phyloP scores from a whole-genome alignment of 2,113 vertebrate genomes.

The Crotalus tigris region DNA sequence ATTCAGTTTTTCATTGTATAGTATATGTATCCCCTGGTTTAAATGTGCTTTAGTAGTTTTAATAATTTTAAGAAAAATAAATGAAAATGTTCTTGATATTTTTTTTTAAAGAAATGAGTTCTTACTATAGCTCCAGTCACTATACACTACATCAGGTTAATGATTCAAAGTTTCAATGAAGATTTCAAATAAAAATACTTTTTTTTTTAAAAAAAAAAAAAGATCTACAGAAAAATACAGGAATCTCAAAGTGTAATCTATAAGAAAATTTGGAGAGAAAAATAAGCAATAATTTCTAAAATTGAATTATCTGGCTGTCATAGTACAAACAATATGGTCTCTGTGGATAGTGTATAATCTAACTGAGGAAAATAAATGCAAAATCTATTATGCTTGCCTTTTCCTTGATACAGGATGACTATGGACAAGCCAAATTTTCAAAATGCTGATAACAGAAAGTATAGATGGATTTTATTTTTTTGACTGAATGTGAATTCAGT shows the following conservation, averaged over 20 bases:
- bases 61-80: neutral
- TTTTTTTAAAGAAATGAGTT: neutral
- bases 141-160: neutral
- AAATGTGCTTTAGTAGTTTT: neutral
- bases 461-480: neutral
- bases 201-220: neutral
- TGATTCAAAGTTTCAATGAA: neutral
- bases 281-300: neutral
- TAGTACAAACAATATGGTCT: neutral
- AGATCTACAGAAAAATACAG: neutral
- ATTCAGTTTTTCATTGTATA: neutral
- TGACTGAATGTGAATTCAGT: neutral
- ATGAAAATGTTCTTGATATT: neutral
- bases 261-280: neutral
- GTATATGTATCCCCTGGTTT: neutral
- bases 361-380: neutral
- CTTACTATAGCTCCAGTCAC: neutral
- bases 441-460: neutral
- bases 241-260: neutral
- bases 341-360: neutral
- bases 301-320: neutral
- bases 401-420: neutral
- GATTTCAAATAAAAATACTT: neutral
- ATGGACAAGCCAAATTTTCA: neutral
- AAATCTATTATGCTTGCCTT: neutral